Base-by-base conservation (phyloP, 2,888 invertebrate species). In the Ormia ochracea region DNA sequence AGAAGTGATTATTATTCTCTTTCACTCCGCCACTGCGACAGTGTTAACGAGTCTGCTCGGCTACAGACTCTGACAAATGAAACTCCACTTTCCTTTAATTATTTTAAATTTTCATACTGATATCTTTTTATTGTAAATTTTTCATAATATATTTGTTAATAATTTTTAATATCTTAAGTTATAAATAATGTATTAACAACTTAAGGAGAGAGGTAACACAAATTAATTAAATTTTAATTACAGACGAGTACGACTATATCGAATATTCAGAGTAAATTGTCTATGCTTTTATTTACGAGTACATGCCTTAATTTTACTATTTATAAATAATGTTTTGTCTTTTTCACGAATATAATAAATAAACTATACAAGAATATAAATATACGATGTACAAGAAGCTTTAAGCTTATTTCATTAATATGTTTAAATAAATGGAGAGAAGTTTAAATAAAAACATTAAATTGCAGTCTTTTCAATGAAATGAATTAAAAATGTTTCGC, bases 51-150 rank as follows among this genome's bases (percentile, higher is more conserved):
- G n/a, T n/a, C n/a, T n/a, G n/a, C n/a, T n/a, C n/a, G 6, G 28
- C 28, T 28, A 3, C 28, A 4, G 28, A 3, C 5, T 41, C 7
- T 6, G 1, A 1, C 2, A 41, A 41, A 41, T 41, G 17, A 41
- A 41, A 41, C 14, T 17, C 7, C 38, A 38, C 7, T 41, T 1
- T 38, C 1, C 2, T 17, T 41, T 41, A 7, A 4, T 36, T 41
- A 68, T 73, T 59, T 69, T 63, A 36, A 12, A 45, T 45, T 65
- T 41, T 52, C 69, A 78, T 74, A 45, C n/a, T 45, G 28, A 6
- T 41, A 63, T 69, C 52, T 52, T 33, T 63, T 74, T 69, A 43
- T 69, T 72, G 68, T 81, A 7, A 14, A 14, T 14, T 17, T 41
- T 38, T 41, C 14, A 14, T n/a, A 4, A 28, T 28, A 28, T 28